Base-by-base conservation (phyloP, 2,888 invertebrate species). In the Diarsia dahlii region DNA sequence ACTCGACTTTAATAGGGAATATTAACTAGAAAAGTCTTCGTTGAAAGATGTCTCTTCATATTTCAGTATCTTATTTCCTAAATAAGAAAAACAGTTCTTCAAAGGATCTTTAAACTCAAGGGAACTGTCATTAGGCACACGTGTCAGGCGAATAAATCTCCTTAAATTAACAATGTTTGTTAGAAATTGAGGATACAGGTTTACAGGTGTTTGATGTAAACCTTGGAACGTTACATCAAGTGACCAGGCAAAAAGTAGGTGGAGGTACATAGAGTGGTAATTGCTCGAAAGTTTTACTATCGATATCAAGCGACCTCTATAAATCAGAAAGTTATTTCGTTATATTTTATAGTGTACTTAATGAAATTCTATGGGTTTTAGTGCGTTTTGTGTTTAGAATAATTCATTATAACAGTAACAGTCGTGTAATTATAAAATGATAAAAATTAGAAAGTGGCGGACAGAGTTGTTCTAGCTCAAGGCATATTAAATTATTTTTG, bases 281-380 rank as follows among this genome's bases (percentile, higher is more conserved):
- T 70, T 78, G 62, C 34, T 74, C 67, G 78, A 82, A 86, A 82
- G 80, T 84, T 76, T 74, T 74, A 80, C 28, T 68, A 76, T 39
- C 65, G 46, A 60, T 72, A 74, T 63, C n/a, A 67, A n/a, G n/a
- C 73, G 79, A 82, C 82, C 82, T 84, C 81, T 54, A 77, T 78
- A 82, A 84, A 82, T 80, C 87, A 82, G 84, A 87, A 84, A 87
- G 84, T 74, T 72, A 71, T 73, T 84, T 81, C 54, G 66, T 72
- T 65, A 73, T 78, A 74, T 73, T 76, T 80, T 56, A 52, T 72
- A 71, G 72, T 67, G 65, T 78, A 72, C n/a, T 75, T 68, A 79
- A 69, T 76, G 28, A 77, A 72, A 75, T 70, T 74, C 60, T 62
- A 74, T 80, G 63, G 62, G 23, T 63, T 81, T 86, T 80, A 66